A percentile compares a stretch with the other conserved stretches of the same genome.
phyloP scores from a whole-genome alignment of 2,888 invertebrate genomes.

The Cantharis lateralis region DNA sequence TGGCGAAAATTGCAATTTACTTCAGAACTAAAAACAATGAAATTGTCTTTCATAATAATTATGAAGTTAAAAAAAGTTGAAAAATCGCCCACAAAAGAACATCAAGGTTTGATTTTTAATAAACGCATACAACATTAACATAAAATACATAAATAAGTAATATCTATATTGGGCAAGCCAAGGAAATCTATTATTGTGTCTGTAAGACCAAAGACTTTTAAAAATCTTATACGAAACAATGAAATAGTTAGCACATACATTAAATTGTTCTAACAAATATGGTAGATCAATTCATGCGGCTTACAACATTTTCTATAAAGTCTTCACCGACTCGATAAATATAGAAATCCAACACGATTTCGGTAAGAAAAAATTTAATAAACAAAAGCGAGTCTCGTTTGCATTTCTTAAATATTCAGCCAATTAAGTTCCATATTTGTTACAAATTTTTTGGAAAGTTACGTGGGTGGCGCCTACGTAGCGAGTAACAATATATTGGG shows the following conservation, averaged over 20 bases:
- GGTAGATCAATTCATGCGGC: background rate
- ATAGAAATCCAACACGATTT: background rate
- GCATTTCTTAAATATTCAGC: background rate
- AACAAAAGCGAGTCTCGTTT: background rate
- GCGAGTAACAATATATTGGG: background rate
- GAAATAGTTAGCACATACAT: background rate
- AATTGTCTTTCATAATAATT: too few species aligned
- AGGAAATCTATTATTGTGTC: conserved; percentile 12
- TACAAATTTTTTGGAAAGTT: conserved; percentile 15
- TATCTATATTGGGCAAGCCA: conserved; percentile 15
- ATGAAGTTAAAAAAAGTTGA: too few species aligned
- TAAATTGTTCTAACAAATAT: background rate
- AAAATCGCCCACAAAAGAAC: background rate
- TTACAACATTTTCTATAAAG: background rate
- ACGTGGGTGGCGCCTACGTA: conserved; percentile 8
- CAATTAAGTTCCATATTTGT: conserved; percentile 8
- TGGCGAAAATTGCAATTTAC: too few species aligned
- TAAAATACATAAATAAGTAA: conserved; percentile 8
- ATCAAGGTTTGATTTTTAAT: conserved; percentile 2
- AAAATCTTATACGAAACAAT: conserved; percentile 1
- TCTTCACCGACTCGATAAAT: background rate
- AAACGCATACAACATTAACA: background rate
- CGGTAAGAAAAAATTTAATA: background rate
- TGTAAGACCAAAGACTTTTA: background rate
- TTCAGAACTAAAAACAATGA: too few species aligned